Percentiles rank a stretch among this genome's conserved stretches.
phyloP scores from a whole-genome alignment of 2,888 invertebrate species.

The Amiota mariae region DNA sequence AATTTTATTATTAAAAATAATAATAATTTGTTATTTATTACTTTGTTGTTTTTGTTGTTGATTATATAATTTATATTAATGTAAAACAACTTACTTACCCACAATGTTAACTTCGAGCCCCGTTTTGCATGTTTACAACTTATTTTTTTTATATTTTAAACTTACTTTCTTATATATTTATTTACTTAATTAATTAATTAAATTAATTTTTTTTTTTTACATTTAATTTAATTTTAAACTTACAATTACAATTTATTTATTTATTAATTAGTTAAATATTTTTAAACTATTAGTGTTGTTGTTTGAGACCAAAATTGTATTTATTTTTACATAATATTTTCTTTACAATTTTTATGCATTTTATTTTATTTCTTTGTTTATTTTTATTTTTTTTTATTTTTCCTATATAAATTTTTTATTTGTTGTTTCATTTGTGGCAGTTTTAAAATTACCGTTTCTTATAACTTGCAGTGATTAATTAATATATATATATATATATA shows the following conservation, averaged over 20 bases:
- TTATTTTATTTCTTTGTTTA: constrained; percentile 28
- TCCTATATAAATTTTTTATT: constrained; percentile 46
- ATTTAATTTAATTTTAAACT: background rate
- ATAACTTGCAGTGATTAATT: background rate
- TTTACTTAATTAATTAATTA: constrained; percentile 38
- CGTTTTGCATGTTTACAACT: constrained; percentile 50
- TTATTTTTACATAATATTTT: background rate
- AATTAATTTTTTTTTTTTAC: background rate
- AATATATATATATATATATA: too few relatives aligned
- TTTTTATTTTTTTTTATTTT: constrained; percentile 43
- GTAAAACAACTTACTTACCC: constrained; percentile 56
- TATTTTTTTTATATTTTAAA: constrained; percentile 24
- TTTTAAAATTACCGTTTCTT: constrained; percentile 59
- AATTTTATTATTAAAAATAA: constrained; percentile 32
- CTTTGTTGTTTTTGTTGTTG: too few relatives aligned
- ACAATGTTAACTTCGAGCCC: constrained; percentile 73
- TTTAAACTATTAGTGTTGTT: background rate
- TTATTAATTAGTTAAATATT: constrained; percentile 5
- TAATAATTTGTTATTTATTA: constrained; percentile 41
- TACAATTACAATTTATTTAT: background rate
- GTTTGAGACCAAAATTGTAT: constrained; percentile 26
- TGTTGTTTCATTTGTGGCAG: constrained; percentile 65
- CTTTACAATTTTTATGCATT: constrained; percentile 10
- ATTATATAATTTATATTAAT: background rate
- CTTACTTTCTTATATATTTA: constrained; percentile 31